A percentile compares a stretch with the other conserved stretches of the same genome.
phyloP scores from a whole-genome alignment of 30 jellyfish, hydroid and myxozoan genomes.

The Aurelia aurita region DNA sequence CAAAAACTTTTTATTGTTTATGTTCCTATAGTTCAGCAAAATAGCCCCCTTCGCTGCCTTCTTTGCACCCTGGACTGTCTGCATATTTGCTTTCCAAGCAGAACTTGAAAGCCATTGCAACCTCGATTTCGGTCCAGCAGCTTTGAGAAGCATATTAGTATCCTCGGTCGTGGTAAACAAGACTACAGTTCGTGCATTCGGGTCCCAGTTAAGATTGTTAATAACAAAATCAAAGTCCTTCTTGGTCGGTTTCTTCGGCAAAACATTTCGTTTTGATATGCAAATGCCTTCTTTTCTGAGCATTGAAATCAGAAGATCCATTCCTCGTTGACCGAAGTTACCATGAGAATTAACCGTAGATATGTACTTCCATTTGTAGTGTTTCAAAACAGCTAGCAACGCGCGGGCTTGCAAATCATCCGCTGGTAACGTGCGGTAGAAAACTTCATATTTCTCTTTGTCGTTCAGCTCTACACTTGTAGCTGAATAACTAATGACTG shows the following conservation, averaged over 20 bases:
- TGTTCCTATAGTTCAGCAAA: slow-evolving; percentile 18
- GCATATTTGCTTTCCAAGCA: slow-evolving; percentile 40
- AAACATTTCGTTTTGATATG: slow-evolving; percentile 42
- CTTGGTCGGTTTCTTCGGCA: slow-evolving; percentile 23
- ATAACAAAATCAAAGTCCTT: slow-evolving; percentile 17
- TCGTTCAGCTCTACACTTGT: slow-evolving; percentile 60
- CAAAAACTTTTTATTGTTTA: slow-evolving; percentile 7
- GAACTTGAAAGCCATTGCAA: slow-evolving; percentile 42
- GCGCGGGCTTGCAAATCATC: slow-evolving; percentile 56
- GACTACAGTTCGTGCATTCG: slow-evolving; percentile 38
- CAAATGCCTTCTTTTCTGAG: slow-evolving; percentile 20
- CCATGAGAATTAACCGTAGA: slow-evolving; percentile 67
- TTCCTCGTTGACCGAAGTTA: slow-evolving; percentile 64
- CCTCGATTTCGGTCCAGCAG: slow-evolving; percentile 20
- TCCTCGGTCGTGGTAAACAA: slow-evolving; percentile 61
- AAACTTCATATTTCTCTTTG: slow-evolving; percentile 36
- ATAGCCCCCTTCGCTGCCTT: slow-evolving; percentile 78
- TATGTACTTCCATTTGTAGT: slow-evolving; percentile 64
- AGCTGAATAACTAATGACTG: slow-evolving; percentile 54
- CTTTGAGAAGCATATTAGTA: slow-evolving; percentile 50
- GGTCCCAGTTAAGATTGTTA: slow-evolving; percentile 4
- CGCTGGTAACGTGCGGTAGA: slow-evolving; percentile 64
- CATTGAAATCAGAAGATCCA: slow-evolving; percentile 30
- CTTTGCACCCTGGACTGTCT: slow-evolving; percentile 17
- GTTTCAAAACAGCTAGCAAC: slow-evolving; percentile 35